Evolutionary conservation across 2,888 invertebrate species (phyloP), one percentile per base, ranked within the genome.

Genomic region (Crocallis elinguaria): DNA sequence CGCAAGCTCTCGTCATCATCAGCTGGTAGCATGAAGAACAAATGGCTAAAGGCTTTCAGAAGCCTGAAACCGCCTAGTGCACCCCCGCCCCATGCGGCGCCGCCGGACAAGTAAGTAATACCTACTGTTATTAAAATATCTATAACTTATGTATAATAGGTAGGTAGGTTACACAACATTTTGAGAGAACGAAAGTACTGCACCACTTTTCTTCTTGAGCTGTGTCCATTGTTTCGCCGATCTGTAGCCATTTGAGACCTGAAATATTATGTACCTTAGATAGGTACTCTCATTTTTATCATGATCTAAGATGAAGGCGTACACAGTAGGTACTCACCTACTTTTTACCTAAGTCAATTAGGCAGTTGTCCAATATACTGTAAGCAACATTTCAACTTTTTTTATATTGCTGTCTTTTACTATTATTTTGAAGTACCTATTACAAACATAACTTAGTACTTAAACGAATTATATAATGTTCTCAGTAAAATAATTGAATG

Each of bases 21-120:
- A 66, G 95, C 96, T 65, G 95, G 96, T 76, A 96, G 96, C 86
- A 98, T 98, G 95, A 98, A 98, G 92, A 97, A 96, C 83, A 98
- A 98, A 93, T 98, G 98, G 98, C 93, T 98, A 76, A 98, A 98
- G 89, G 98, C 98, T 64, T 98, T 98, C 93, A 96, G 97, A 84
- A 98, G 97, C 87, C 93, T 98, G 67, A 98, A 98, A 90, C 96
- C 97, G 32, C 95, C 95, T 68, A 93, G 93, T 66, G 93, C 92
- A 55, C 93, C 92, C 41, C 88, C 84, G 55, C 92, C 83, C 50
- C 88, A 88, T 66, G 88, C 83, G 57, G 92, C 81, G 17, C 88
- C 81, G 38, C 88, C 84, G 45, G 92, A 83, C 89, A 91, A 89
- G 91, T 91, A 82, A 75, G 88, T 3, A 63, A 35, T n/a, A 23